phyloP scores from a whole-genome alignment of 2,888 invertebrate genomes.

The Lottia scabra region DNA sequence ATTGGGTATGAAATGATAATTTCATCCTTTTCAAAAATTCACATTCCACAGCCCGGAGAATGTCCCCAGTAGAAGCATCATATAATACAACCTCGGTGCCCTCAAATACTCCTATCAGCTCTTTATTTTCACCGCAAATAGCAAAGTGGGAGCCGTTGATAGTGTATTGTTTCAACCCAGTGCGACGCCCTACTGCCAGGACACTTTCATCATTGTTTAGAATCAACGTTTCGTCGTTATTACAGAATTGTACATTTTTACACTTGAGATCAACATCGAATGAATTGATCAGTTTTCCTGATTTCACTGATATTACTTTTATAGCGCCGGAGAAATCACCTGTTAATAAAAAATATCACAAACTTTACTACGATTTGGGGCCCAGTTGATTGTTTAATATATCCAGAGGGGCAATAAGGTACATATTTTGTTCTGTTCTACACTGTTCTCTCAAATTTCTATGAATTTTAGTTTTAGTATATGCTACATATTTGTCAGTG shows the following conservation, averaged over 20 bases:
- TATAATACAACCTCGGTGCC: not conserved
- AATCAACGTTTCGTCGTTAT: constrained; percentile 10
- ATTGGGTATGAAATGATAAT: not conserved
- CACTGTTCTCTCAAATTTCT: too few species aligned
- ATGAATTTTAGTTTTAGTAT: too few species aligned
- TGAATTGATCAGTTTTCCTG: constrained; percentile 34
- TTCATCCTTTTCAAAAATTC: not conserved
- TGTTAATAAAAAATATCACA: constrained; percentile 19
- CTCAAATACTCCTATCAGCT: not conserved
- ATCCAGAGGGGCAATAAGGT: too few species aligned
- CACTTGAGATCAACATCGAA: constrained; percentile 40
- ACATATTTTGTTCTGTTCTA: too few species aligned
- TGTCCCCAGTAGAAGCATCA: constrained; percentile 9
- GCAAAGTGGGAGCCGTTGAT: constrained; percentile 11
- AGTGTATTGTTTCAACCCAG: constrained; percentile 12
- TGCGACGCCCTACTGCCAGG: not conserved
- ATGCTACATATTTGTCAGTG: too few species aligned
- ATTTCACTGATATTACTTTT: constrained; percentile 43
- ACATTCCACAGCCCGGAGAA: not conserved
- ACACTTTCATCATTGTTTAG: not conserved
- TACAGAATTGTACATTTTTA: not conserved
- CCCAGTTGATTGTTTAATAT: too few species aligned
- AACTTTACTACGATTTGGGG: too few species aligned
- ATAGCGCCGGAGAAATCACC: constrained; percentile 49
- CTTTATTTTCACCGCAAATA: constrained; percentile 12